Conservation (phyloP, 2,797 vertebrate genomes). For the Darevskia mixta region DNA sequence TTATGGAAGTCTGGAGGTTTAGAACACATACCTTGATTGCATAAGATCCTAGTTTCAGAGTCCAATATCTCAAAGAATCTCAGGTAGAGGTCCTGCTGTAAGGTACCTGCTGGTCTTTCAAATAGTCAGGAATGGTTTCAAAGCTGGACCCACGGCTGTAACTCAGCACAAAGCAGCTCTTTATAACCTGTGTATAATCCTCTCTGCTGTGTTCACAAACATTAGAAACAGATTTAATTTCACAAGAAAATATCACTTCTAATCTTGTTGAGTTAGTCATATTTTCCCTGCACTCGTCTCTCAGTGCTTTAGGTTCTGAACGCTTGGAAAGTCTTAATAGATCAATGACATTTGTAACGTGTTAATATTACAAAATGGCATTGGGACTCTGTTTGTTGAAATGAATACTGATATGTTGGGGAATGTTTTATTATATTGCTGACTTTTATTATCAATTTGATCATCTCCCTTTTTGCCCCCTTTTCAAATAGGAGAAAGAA, state of each 20-base stretch:
- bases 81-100: no score
- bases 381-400: conserved; percentile 80
- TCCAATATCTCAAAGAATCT: no score
- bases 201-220: conserved; percentile 56
- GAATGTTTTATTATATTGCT: conserved; percentile 77
- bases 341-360: conserved; percentile 85
- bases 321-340: conserved; percentile 82
- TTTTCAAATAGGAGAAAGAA: conserved; percentile 62
- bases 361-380: conserved; percentile 81
- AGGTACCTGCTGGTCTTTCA: background rate
- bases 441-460: conserved; percentile 78
- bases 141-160: background rate
- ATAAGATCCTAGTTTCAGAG: no score
- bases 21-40: no score
- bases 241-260: conserved; percentile 69
- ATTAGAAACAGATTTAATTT: conserved; percentile 70
- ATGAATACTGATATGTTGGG: conserved; percentile 79
- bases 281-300: conserved; percentile 67
- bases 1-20: no score
- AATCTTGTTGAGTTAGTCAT: conserved; percentile 76
- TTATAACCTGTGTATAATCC: conserved; percentile 57
- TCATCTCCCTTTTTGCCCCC: conserved; percentile 38
- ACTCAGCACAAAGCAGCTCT: background rate
- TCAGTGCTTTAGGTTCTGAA: conserved; percentile 78
- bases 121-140: background rate